These are phyloP conservation scores for Drosophila austrosaltans DNA, from an alignment of 2,888 invertebrate species.

Conservation along the genomic window DNA sequence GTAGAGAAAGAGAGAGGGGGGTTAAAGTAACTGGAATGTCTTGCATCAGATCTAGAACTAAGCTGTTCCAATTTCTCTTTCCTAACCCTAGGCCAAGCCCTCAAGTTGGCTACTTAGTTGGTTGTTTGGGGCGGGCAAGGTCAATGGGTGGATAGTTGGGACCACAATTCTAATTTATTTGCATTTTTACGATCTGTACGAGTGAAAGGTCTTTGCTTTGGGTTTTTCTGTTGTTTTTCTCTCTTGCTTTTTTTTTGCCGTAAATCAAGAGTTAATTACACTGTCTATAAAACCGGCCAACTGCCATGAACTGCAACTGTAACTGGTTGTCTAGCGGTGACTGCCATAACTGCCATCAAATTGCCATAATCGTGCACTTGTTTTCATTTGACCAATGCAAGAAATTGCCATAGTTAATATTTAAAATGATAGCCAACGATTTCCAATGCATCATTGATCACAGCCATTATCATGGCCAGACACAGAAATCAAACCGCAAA, in stretches of 20 bases:
- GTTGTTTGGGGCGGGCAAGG: constrained; percentile 36
- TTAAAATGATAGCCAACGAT: constrained; percentile 36
- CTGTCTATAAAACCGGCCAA: constrained; percentile 30
- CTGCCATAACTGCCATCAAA: constrained; percentile 60
- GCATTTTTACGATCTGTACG: constrained; percentile 35
- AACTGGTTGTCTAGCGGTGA: constrained; percentile 46
- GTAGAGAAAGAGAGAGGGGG: neutral
- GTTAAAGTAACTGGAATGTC: neutral
- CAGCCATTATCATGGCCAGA: constrained; percentile 36
- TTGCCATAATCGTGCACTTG: constrained; percentile 70
- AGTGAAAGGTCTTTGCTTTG: constrained; percentile 48
- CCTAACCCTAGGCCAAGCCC: constrained; percentile 15
- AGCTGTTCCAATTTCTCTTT: constrained; percentile 2
- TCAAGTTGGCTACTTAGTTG: neutral
- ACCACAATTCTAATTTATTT: constrained; percentile 34
- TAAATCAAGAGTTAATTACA: constrained; percentile 48
- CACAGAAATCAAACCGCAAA: neutral
- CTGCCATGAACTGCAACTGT: constrained; percentile 31
- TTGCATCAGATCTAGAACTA: neutral
- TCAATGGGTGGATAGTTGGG: constrained; percentile 29
- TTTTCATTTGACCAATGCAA: constrained; percentile 67
- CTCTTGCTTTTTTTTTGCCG: neutral
- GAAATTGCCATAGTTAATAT: constrained; percentile 57
- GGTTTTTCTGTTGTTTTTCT: neutral
- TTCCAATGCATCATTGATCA: constrained; percentile 41